Evolutionary conservation across 2,113 vertebrate genomes (phyloP), one percentile per base, ranked within the genome.

Genomic region (Collichthys lucidus): DNA sequence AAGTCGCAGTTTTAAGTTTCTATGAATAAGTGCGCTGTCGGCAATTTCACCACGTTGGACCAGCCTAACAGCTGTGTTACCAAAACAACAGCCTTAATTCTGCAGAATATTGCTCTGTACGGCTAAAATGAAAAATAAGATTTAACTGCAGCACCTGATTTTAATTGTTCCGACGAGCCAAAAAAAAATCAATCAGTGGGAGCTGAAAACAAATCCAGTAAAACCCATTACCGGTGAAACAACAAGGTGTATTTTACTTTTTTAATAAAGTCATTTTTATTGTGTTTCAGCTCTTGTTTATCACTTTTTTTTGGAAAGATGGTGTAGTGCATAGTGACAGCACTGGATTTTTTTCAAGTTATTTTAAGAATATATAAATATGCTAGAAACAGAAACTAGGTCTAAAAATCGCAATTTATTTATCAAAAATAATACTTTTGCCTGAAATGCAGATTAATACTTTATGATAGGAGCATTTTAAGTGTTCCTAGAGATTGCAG

Each of bases 401-500:
- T 49, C 35, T 26, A 20, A 15, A 15, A 40, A 29, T 69, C 11
- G 44, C 29, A 57, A 15, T 24, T 26, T 59, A 57, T 65, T 55
- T 22, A 63, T 55, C 46, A 52, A 20, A 12, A 78, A 61, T 55
- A 82, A 17, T 44, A 19, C 16, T 52, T 70, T 14, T 74, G 11
- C 65, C 67, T 4, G 3, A 44, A 63, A 44, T 64, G 62, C 29
- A 55, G 56, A 42, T 77, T 29, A 52, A 64, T 65, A 56, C 77
- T 56, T 24, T 61, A 19, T 42, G 31, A 50, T 69, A 63, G 60
- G 12, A n/a, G 16, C 50, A 68, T 49, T 64, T 67, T 50, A 59
- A 81, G 24, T 53, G 29, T 24, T 80, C 72, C 29, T 55, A 77
- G 61, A 81, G 22, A 62, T n/a, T 68, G 56, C n/a, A 19, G 17